Evolutionary conservation across 2,797 vertebrate genomes (phyloP), one percentile per base, ranked within the genome.

Genomic region (Tympanoctomys barrerae): DNA sequence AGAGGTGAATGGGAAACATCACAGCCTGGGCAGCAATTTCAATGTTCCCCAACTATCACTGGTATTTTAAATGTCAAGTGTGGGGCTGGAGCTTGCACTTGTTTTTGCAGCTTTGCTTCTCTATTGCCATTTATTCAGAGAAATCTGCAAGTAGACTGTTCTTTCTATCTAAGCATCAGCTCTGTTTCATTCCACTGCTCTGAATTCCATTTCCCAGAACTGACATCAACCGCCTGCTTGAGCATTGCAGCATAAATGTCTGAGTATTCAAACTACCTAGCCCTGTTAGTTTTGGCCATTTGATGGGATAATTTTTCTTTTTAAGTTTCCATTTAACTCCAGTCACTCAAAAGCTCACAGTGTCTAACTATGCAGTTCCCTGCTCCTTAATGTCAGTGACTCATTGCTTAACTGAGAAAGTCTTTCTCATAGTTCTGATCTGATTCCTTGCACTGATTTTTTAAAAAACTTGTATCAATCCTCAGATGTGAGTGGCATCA

Each of bases 91-190:
- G 52, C 81, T 94, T 86, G 90, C 59, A 12, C 28, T 91, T 81
- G 81, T 26, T 83, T 96, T 93, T 88, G 46, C 36, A 94, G 64
- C 71, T 88, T 94, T 93, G 36, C 46, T 89, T 96, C 73, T 87
- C 57, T 81, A 54, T 77, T 77, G 18, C 52, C 46, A 18, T 42
- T 62, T 86, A 79, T 84, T 80, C 85, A 96, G 87, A 96, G 75
- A 78, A 86, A 80, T 66, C 73, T 84, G 80, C 94, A 94, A 93
- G 91, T 11, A 57, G 57, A 77, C 90, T 62, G 57, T 66, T 59
- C 90, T 28, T 80, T 92, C 95, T 96, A 71, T 94, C 95, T 96
- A 97, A 94, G 90, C 96, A 62, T 54, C 93, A 97, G 87, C 49
- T 73, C 18, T 2, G 68, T 0, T 94, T 93, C 95, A 82, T 94